Conservation (phyloP, 1,140 invertebrate genomes). For the Diachasmimorpha longicaudata region DNA sequence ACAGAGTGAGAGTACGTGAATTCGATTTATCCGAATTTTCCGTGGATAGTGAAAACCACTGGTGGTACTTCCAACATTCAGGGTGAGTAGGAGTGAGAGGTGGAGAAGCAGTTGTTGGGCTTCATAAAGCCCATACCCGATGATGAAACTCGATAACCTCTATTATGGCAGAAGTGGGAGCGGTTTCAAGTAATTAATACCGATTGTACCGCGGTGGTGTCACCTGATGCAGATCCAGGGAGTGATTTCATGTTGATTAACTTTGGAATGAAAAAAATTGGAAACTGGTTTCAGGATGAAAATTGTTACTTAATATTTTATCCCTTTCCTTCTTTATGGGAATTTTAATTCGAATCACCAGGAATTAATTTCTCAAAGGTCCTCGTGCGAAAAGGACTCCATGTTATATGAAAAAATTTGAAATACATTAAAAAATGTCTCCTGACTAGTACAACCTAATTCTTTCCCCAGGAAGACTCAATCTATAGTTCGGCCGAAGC, state of each 20-base stretch:
- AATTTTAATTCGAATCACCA: background rate
- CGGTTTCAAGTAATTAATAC: constrained; percentile 17
- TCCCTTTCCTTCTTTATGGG: background rate
- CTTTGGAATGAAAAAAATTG: background rate
- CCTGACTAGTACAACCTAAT: too few species aligned
- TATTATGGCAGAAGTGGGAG: constrained; percentile 14
- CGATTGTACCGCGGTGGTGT: constrained; percentile 7
- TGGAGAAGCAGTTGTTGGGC: background rate
- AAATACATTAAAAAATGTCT: too few species aligned
- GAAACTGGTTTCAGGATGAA: background rate
- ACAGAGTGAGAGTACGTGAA: background rate
- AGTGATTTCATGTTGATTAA: constrained; percentile 16
- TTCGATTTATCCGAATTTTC: background rate
- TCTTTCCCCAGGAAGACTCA: too few species aligned
- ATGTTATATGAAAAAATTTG: too few species aligned
- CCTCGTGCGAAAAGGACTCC: too few species aligned
- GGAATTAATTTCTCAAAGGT: too few species aligned
- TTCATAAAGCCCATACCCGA: constrained; percentile 20
- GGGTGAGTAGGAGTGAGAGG: background rate
- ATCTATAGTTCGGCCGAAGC: too few species aligned
- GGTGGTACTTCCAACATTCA: background rate
- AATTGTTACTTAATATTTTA: background rate
- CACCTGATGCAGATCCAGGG: background rate
- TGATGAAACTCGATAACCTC: constrained; percentile 22
- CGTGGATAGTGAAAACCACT: background rate